Conservation (phyloP, 2,797 vertebrate species). For the Odontamblyopus lacepedii region DNA sequence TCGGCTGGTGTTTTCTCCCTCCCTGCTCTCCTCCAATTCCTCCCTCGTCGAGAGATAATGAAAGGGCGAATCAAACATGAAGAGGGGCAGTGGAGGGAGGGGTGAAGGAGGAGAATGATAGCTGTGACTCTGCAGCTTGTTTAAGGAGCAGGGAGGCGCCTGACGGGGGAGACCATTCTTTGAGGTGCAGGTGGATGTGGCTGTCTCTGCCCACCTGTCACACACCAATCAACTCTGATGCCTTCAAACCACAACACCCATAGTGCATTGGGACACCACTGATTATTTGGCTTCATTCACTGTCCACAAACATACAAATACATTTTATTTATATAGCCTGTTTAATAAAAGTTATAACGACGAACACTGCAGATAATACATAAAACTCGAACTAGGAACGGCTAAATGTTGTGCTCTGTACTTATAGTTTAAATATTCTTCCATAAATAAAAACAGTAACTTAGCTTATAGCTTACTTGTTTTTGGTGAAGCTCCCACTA, state of each 20-base stretch:
- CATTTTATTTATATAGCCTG: neutral
- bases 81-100: constrained; percentile 12
- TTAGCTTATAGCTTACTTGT: neutral
- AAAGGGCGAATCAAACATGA: constrained; percentile 56
- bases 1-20: constrained; percentile 35
- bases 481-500: neutral
- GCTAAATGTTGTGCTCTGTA: no score
- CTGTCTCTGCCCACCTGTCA: constrained; percentile 49
- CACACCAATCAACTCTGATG: constrained; percentile 52
- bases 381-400: no score
- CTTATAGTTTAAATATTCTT: neutral
- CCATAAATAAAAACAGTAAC: neutral
- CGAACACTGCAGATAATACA: no score
- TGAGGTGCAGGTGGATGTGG: constrained; percentile 65
- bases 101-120: constrained; percentile 62
- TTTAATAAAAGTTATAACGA: no score
- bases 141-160: constrained; percentile 47
- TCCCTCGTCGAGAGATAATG: constrained; percentile 76
- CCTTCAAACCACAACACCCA: constrained; percentile 45
- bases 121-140: constrained; percentile 69
- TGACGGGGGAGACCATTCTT: constrained; percentile 43
- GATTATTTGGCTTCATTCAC: neutral
- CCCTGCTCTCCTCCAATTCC: constrained; percentile 17
- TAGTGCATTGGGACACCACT: neutral
- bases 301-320: neutral